Conservation (phyloP, 2,113 vertebrate species). For the Salvelinus sp. region DNA sequence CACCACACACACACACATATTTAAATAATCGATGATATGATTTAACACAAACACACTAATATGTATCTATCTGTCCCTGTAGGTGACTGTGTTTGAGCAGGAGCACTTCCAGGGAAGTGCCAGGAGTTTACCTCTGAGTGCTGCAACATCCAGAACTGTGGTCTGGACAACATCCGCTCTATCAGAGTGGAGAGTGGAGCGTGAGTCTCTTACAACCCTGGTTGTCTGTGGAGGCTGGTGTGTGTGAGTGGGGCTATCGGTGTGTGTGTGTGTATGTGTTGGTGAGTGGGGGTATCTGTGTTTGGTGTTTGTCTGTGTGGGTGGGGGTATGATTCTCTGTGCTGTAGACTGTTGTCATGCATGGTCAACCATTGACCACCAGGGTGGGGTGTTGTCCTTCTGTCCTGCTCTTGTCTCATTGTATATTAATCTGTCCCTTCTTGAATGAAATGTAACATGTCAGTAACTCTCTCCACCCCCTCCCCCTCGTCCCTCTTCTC, state of each 20-base stretch:
- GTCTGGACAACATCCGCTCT: slow-evolving; percentile 70
- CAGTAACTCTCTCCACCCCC: too few species aligned
- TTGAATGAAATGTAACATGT: too few species aligned
- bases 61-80: background rate
- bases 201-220: slow-evolving; percentile 63
- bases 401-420: too few species aligned
- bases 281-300: slow-evolving; percentile 8
- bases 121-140: slow-evolving; percentile 67
- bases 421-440: background rate
- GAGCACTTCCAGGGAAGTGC: slow-evolving; percentile 68
- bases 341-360: too few species aligned
- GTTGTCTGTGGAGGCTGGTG: slow-evolving; percentile 36
- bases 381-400: background rate
- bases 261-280: slow-evolving; percentile 25
- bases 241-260: slow-evolving; percentile 19
- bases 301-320: too few species aligned
- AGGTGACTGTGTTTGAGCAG: slow-evolving; percentile 68
- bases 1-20: background rate
- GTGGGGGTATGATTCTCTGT: background rate
- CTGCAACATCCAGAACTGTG: slow-evolving; percentile 67
- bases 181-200: slow-evolving; percentile 70
- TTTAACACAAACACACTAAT: background rate
- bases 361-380: background rate
- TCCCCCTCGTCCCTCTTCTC: too few species aligned
- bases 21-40: background rate